Conservation (phyloP, 2,797 vertebrate genomes). For the Thunnus albacares region DNA sequence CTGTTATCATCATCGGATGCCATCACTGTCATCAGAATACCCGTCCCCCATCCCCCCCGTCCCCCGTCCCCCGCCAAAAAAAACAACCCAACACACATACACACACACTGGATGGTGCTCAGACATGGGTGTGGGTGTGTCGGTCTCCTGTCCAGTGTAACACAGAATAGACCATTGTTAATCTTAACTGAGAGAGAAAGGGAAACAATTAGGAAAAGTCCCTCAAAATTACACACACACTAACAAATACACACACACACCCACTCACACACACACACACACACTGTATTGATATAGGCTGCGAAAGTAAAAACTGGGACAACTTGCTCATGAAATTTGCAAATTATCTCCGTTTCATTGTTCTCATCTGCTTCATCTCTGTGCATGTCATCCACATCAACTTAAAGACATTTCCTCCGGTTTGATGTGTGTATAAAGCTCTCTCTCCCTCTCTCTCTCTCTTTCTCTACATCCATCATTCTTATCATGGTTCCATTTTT, state of each 20-base stretch:
- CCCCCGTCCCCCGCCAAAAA: background rate
- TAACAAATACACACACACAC: background rate
- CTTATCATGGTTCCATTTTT: slow-evolving; percentile 76
- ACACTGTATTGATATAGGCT: slow-evolving; percentile 1
- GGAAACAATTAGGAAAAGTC: slow-evolving; percentile 60
- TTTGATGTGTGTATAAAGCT: slow-evolving; percentile 13
- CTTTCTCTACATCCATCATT: slow-evolving; percentile 58
- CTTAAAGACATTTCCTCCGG: slow-evolving; percentile 26
- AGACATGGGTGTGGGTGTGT: slow-evolving; percentile 49
- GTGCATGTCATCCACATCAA: slow-evolving; percentile 23
- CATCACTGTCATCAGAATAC: slow-evolving; percentile 37
- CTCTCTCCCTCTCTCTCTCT: background rate
- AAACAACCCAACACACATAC: slow-evolving; percentile 28
- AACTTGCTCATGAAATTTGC: slow-evolving; percentile 23
- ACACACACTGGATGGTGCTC: slow-evolving; percentile 6
- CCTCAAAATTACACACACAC: background rate
- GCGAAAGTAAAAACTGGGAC: slow-evolving; percentile 33
- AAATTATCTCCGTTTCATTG: slow-evolving; percentile 44
- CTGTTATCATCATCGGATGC: slow-evolving; percentile 49
- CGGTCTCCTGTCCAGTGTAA: slow-evolving; percentile 34
- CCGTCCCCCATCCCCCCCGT: no score
- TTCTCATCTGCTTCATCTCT: slow-evolving; percentile 53
- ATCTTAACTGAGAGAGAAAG: slow-evolving; percentile 47
- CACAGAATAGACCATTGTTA: slow-evolving; percentile 67
- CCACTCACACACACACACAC: slow-evolving; percentile 2